Evolutionary conservation across 2,888 invertebrate species (phyloP).

Genomic region (Zelleria hepariella): DNA sequence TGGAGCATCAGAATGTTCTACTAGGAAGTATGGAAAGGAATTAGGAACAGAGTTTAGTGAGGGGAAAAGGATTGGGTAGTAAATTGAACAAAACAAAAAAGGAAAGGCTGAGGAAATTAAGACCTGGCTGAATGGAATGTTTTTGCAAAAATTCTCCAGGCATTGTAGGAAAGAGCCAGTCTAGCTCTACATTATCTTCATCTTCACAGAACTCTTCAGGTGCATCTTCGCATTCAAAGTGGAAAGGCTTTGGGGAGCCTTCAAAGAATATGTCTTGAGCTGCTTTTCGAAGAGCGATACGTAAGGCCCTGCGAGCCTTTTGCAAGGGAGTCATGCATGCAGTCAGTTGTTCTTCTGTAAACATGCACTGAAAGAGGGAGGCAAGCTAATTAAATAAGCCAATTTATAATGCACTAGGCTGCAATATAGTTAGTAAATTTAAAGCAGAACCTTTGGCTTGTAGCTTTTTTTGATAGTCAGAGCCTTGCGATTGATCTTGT

Average conservation of each 20-base stretch:
- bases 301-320: constrained; percentile 59
- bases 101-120: constrained; percentile 4
- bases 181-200: constrained; percentile 47
- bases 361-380: background rate
- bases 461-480: constrained; percentile 49
- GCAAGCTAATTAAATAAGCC: background rate
- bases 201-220: constrained; percentile 47
- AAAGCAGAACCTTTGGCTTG: constrained; percentile 39
- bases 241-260: constrained; percentile 35
- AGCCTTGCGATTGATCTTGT: constrained; percentile 69
- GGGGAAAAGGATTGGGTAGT: background rate
- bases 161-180: constrained; percentile 38
- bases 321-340: constrained; percentile 44
- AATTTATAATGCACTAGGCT: background rate
- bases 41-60: background rate
- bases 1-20: no score
- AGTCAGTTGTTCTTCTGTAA: background rate
- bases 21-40: background rate
- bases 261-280: constrained; percentile 47
- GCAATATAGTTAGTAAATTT: background rate
- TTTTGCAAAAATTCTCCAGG: constrained; percentile 15
- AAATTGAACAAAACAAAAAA: constrained; percentile 13
- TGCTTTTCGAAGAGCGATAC: constrained; percentile 52
- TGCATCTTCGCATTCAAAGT: constrained; percentile 26
- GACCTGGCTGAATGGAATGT: constrained; percentile 34